Conservation (phyloP, 2,888 invertebrate species). For the Heliconius charithonia region DNA sequence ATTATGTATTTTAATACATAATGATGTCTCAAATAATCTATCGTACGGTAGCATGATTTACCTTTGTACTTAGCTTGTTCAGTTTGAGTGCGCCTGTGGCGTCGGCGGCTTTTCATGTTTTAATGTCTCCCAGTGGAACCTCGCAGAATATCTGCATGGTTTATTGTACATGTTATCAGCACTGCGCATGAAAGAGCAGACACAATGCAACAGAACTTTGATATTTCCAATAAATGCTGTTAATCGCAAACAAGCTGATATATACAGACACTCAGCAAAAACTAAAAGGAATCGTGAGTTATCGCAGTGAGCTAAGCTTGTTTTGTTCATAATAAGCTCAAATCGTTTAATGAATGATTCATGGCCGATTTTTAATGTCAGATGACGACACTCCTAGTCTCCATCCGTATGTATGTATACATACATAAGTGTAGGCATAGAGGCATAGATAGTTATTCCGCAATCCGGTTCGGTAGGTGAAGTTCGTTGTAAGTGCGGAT, state of each 20-base stretch:
- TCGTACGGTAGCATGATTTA: not conserved
- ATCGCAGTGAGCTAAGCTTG: constrained; percentile 41
- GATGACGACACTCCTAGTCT: constrained; percentile 56
- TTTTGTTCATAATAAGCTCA: constrained; percentile 39
- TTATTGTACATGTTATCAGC: constrained; percentile 48
- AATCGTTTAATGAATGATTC: constrained; percentile 59
- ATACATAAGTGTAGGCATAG: constrained; percentile 38
- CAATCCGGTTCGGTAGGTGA: constrained; percentile 61
- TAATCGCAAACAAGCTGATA: not conserved
- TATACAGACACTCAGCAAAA: constrained; percentile 24
- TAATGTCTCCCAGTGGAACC: constrained; percentile 50
- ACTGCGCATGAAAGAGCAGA: constrained; percentile 21
- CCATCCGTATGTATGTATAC: constrained; percentile 50
- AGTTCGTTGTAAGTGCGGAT: constrained; percentile 56
- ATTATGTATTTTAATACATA: not conserved
- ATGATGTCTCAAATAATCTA: not conserved
- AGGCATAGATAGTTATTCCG: constrained; percentile 48
- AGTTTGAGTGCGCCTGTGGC: constrained; percentile 39
- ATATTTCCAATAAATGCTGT: constrained; percentile 10
- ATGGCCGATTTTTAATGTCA: constrained; percentile 67
- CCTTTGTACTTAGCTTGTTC: constrained; percentile 13
- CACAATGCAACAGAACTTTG: not conserved
- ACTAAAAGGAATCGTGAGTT: constrained; percentile 30
- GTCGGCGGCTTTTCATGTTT: constrained; percentile 46
- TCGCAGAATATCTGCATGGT: constrained; percentile 48